These are phyloP conservation scores for Xiphias gladius DNA, from an alignment of 2,113 vertebrate species.

Conservation along the genomic window DNA sequence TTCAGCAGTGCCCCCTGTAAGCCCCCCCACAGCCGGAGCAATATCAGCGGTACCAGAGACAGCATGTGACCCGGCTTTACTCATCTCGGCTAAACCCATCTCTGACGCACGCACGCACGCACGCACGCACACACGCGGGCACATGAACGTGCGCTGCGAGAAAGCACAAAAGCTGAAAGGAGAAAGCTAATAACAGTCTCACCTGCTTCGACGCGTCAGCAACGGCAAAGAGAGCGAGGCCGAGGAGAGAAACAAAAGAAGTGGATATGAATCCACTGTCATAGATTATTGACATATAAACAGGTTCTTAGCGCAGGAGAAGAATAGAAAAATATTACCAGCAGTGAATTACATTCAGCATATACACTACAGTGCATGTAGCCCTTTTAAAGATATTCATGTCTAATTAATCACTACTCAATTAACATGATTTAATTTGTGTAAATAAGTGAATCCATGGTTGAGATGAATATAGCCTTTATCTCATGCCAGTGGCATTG, in stretches of 20 bases:
- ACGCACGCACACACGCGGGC: slow-evolving; percentile 16
- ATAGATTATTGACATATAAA: slow-evolving; percentile 17
- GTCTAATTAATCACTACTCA: slow-evolving; percentile 26
- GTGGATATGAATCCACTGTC: slow-evolving; percentile 32
- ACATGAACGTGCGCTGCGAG: slow-evolving; percentile 12
- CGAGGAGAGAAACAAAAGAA: slow-evolving; percentile 52
- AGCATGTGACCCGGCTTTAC: slow-evolving; percentile 76
- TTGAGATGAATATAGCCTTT: slow-evolving; percentile 21
- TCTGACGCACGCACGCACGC: slow-evolving; percentile 51
- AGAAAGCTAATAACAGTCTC: slow-evolving; percentile 70
- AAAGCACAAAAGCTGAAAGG: slow-evolving; percentile 39
- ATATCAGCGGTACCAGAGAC: slow-evolving; percentile 79
- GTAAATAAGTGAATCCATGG: slow-evolving; percentile 31
- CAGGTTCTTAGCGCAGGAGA: background rate
- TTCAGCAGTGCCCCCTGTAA: slow-evolving; percentile 55
- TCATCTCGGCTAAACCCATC: slow-evolving; percentile 77
- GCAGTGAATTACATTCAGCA: slow-evolving; percentile 29
- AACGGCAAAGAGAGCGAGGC: slow-evolving; percentile 42
- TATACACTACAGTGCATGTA: background rate
- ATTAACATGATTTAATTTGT: slow-evolving; percentile 54
- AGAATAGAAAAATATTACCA: slow-evolving; percentile 18
- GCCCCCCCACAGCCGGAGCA: slow-evolving; percentile 65
- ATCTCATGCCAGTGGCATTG: slow-evolving; percentile 23
- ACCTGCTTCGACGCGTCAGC: slow-evolving; percentile 75
- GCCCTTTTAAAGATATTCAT: background rate